phyloP scores from a whole-genome alignment of 2,113 vertebrate genomes.

The Syngnathoides biaculeatus region DNA sequence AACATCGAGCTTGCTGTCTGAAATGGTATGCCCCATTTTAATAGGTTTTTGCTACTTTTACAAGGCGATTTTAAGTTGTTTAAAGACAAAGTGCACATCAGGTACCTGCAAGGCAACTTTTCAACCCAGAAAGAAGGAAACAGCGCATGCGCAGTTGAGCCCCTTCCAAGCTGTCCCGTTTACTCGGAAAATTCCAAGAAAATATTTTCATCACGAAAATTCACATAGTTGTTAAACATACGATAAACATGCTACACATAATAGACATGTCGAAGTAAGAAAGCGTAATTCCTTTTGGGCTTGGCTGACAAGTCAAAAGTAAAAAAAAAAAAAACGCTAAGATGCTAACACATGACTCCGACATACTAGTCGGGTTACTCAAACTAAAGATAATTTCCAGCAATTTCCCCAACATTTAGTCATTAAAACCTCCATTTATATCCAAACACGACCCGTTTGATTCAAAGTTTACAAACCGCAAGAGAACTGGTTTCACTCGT shows the following conservation, averaged over 20 bases:
- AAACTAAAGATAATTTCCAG: background rate
- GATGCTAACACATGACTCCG: background rate
- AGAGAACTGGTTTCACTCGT: background rate
- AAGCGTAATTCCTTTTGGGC: background rate
- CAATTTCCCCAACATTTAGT: background rate
- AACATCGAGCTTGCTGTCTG: constrained; percentile 9
- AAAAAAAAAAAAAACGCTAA: background rate
- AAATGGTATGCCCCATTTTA: constrained; percentile 11
- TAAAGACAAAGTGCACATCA: constrained; percentile 21
- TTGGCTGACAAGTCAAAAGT: background rate
- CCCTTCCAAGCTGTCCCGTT: background rate
- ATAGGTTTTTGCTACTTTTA: background rate
- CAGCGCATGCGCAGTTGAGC: constrained; percentile 10
- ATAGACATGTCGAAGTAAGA: background rate
- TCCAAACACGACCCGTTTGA: background rate
- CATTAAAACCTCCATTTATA: background rate
- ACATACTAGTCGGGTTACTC: background rate
- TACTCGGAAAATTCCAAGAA: background rate
- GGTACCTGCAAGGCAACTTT: constrained; percentile 24
- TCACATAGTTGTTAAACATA: background rate
- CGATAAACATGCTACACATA: background rate
- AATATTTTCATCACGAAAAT: background rate
- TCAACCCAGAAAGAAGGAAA: constrained; percentile 13
- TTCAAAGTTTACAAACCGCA: background rate
- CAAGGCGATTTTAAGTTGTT: constrained; percentile 32